Evolutionary conservation across 2,888 invertebrate species (phyloP).

Genomic region (Corbicula japonica): DNA sequence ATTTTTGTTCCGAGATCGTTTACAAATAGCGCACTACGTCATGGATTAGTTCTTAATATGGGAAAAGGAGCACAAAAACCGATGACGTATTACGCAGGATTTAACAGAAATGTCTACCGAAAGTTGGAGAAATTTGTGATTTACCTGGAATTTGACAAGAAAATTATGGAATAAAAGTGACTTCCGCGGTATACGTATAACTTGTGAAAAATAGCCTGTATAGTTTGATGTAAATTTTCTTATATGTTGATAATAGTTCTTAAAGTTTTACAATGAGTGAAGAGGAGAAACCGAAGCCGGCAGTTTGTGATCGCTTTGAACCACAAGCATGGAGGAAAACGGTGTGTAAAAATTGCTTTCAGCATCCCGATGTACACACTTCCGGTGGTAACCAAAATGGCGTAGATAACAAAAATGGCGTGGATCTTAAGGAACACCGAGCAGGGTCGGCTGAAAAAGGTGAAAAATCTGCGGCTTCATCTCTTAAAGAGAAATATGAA

Average conservation of each 20-base stretch:
- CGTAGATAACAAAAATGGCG: slow-evolving; percentile 20
- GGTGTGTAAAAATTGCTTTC: slow-evolving; percentile 86
- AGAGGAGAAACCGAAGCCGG: slow-evolving; percentile 54
- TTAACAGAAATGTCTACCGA: slow-evolving; percentile 55
- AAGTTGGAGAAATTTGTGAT: slow-evolving; percentile 34
- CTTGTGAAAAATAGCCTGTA: slow-evolving; percentile 22
- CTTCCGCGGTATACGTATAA: slow-evolving; percentile 55
- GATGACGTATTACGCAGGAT: slow-evolving; percentile 72
- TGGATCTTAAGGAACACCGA: slow-evolving; percentile 23
- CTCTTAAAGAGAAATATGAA: slow-evolving; percentile 62
- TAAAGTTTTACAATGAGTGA: slow-evolving; percentile 56
- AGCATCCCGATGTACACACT: slow-evolving; percentile 80
- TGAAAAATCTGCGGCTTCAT: slow-evolving; percentile 35
- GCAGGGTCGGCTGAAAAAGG: slow-evolving; percentile 16
- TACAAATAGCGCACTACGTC: slow-evolving; percentile 25
- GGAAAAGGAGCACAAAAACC: slow-evolving; percentile 51
- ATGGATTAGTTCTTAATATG: slow-evolving; percentile 54
- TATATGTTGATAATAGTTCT: slow-evolving; percentile 14
- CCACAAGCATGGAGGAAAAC: slow-evolving; percentile 86
- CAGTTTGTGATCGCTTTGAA: slow-evolving; percentile 84
- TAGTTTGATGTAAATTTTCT: slow-evolving; percentile 34
- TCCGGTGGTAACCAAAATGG: slow-evolving; percentile 46
- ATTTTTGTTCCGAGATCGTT: slow-evolving; percentile 25
- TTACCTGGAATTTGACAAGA: slow-evolving; percentile 33
- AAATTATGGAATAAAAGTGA: slow-evolving; percentile 37